These are phyloP conservation scores for Drosophila biarmipes DNA, from an alignment of 1,140 invertebrate species.

Conservation along the genomic window DNA sequence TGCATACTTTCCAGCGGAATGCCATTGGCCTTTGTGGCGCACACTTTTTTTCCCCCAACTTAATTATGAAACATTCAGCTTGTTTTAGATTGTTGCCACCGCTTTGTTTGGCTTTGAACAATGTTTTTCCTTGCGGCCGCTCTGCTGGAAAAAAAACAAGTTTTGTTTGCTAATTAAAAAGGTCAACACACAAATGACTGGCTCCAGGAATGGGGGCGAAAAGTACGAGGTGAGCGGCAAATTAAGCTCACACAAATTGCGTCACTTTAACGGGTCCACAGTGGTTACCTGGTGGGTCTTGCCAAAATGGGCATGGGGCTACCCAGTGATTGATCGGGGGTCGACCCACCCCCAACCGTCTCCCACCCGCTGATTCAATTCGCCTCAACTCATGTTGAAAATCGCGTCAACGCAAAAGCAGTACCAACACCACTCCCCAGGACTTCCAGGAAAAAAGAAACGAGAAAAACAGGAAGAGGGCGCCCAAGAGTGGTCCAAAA, in stretches of 20 bases:
- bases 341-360: background rate
- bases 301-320: background rate
- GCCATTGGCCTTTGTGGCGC: background rate
- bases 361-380: slow-evolving; percentile 48
- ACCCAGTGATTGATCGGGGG: slow-evolving; percentile 15
- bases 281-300: slow-evolving; percentile 10
- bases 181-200: slow-evolving; percentile 24
- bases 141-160: background rate
- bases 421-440: slow-evolving; percentile 10
- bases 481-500: slow-evolving; percentile 11
- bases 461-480: slow-evolving; percentile 10
- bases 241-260: slow-evolving; percentile 29
- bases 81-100: background rate
- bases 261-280: slow-evolving; percentile 10
- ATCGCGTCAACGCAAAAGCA: slow-evolving; percentile 60
- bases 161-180: slow-evolving; percentile 33
- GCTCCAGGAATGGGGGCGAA: background rate
- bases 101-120: slow-evolving; percentile 3
- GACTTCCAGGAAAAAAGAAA: slow-evolving; percentile 8
- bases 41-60: background rate
- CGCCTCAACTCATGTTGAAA: slow-evolving; percentile 66
- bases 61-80: slow-evolving; percentile 10
- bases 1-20: slow-evolving; percentile 3
- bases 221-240: background rate
- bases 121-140: background rate